phyloP scores from a whole-genome alignment of 2,797 vertebrate genomes.

The Onychomys arenicola region DNA sequence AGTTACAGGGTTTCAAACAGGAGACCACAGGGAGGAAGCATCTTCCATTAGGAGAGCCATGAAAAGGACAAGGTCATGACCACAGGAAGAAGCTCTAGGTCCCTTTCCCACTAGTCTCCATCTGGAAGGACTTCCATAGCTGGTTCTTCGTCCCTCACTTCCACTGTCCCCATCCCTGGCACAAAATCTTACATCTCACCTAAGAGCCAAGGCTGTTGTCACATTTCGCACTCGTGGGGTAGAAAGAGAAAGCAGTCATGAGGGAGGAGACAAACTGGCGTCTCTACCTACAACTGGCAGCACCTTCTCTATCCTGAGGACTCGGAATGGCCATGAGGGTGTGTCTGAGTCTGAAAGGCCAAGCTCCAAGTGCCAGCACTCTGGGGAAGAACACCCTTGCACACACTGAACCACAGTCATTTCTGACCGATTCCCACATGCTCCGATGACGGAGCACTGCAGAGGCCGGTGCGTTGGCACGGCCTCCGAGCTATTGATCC shows the following conservation, averaged over 20 bases:
- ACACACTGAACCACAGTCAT: not conserved
- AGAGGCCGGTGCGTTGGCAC: not conserved
- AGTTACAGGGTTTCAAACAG: not conserved
- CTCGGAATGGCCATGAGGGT: not conserved
- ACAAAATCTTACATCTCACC: not conserved
- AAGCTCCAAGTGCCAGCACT: not conserved
- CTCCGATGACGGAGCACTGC: not conserved
- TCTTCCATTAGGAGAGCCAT: not conserved
- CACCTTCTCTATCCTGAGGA: not conserved
- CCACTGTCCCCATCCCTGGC: not conserved
- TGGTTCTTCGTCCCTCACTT: not conserved
- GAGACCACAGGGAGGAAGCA: not conserved
- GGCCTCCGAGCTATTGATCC: constrained; percentile 19
- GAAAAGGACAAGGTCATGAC: not conserved
- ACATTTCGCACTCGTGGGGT: not conserved
- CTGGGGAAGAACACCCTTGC: not conserved
- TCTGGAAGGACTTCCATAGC: not conserved
- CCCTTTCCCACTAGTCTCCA: not conserved
- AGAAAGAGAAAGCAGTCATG: not conserved
- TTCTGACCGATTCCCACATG: not conserved
- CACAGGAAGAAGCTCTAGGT: not conserved
- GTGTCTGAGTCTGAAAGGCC: not conserved
- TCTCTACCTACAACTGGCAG: not conserved
- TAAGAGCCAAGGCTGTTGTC: not conserved
- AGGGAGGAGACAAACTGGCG: not conserved